Percentiles rank a stretch among this genome's conserved stretches.
phyloP scores from a whole-genome alignment of 1,140 invertebrate genomes.

The Halyomorpha halys region DNA sequence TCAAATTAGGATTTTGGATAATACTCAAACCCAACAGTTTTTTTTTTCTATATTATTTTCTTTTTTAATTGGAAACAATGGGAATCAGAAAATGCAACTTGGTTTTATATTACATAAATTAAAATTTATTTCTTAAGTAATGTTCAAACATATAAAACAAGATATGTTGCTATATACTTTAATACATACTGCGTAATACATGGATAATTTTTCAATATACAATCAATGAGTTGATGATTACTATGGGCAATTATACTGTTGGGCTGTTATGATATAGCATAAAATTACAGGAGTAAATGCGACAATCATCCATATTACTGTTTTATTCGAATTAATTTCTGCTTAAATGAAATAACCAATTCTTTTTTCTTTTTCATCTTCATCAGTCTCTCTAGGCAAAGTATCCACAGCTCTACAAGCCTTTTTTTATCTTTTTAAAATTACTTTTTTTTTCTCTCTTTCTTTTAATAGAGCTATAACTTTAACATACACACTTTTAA shows the following conservation, averaged over 20 bases:
- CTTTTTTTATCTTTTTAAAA: too few species aligned
- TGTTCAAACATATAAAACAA: slow-evolving; percentile 18
- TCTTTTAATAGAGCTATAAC: neutral
- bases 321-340: too few species aligned
- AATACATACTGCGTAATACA: slow-evolving; percentile 6
- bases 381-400: slow-evolving; percentile 12
- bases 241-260: slow-evolving; percentile 3
- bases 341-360: too few species aligned
- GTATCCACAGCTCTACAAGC: slow-evolving; percentile 6
- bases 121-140: slow-evolving; percentile 17
- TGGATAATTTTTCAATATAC: too few species aligned
- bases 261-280: neutral
- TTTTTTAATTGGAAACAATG: neutral
- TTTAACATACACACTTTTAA: slow-evolving; percentile 3
- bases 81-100: slow-evolving; percentile 9
- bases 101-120: slow-evolving; percentile 15
- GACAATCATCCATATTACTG: neutral
- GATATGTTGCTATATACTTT: slow-evolving; percentile 14
- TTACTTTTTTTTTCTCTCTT: too few species aligned
- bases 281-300: slow-evolving; percentile 1
- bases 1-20: neutral
- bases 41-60: neutral
- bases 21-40: slow-evolving; percentile 5
- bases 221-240: too few species aligned
- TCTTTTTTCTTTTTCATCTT: neutral